Evolutionary conservation across 37 sponge, comb jelly and placozoan genomes (phyloP), one percentile per base, ranked within the genome.

Genomic region (Amphimedon queenslandica): DNA sequence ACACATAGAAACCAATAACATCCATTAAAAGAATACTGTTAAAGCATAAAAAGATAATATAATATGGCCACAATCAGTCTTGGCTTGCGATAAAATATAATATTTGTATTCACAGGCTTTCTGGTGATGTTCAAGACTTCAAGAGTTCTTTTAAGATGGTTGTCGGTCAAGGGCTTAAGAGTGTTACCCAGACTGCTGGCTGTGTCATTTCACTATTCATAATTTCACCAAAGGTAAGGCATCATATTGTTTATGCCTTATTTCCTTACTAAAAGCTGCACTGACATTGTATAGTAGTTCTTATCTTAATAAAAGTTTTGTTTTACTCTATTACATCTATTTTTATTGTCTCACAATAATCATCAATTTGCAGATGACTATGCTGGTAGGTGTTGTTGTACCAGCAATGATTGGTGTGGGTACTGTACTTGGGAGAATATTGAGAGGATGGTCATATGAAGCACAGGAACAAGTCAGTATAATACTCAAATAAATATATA

Each of bases 111-210:
- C 30, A 0, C 69, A 85, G 96, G 57, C 55, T 96, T 35, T 83
- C 93, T 31, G 84, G 79, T 29, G 96, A 96, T 75, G 88, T 96
- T 18, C 96, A 96, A 55, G 96, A 96, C 27, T 86, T 96, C 57
- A 96, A 96, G 79, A 96, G 96, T 77, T 86, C 90, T 32, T 89
- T 96, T 56, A 96, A 96, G 70, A 60, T 85, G 88, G 75, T 83
- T 10, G 58, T 96, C 24, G 82, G 90, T 30, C 87, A 86, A 64
- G 96, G 93, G 8, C 70, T 92, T 0, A 73, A 88, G 4, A 80
- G 81, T 33, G 28, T 65, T 55, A 88, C 90, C 0, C 96, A 96
- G 74, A 83, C 67, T 10, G 42, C 89, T 8, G 93, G 96, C 16
- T 92, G 90, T 82, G 75, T 88, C 29, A 75, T 78, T 38, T 89